These are phyloP conservation scores for Pemphredon lugubris DNA, from an alignment of 2,888 invertebrate genomes.

Conservation along the genomic window DNA sequence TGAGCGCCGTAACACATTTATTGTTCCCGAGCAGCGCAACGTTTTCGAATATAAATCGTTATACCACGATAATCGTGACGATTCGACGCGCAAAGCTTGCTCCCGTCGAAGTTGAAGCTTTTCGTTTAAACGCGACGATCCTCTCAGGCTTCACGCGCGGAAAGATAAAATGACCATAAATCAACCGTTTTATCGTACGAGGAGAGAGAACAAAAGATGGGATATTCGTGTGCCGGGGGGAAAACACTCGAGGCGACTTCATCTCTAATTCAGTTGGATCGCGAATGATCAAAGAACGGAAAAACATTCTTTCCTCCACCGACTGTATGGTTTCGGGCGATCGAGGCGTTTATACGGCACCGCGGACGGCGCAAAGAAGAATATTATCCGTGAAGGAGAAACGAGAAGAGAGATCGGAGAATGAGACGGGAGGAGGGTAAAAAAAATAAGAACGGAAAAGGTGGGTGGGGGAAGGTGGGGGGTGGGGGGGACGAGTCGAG, in stretches of 20 bases:
- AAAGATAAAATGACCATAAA: constrained; percentile 25
- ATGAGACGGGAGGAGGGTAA: constrained; percentile 8
- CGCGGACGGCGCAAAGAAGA: constrained; percentile 14
- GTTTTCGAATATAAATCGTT: too few relatives aligned
- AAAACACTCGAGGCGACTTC: constrained; percentile 28
- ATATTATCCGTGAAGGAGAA: constrained; percentile 28
- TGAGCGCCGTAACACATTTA: too few relatives aligned
- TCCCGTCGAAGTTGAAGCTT: too few relatives aligned
- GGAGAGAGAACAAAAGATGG: constrained; percentile 6
- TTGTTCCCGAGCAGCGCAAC: too few relatives aligned
- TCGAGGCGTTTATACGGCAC: constrained; percentile 20
- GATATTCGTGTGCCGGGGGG: constrained; percentile 22
- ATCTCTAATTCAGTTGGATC: constrained; percentile 58
- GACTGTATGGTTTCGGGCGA: constrained; percentile 43
- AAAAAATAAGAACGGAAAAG: not conserved
- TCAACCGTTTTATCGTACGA: not conserved
- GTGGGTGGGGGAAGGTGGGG: not conserved
- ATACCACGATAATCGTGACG: too few relatives aligned
- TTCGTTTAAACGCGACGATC: too few relatives aligned
- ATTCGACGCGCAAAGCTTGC: too few relatives aligned
- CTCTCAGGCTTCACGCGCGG: too few relatives aligned
- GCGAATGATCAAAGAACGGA: constrained; percentile 60
- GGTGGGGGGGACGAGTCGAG: not conserved
- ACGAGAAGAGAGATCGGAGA: not conserved
- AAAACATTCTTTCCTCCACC: constrained; percentile 31